Evolutionary conservation across 2,113 vertebrate genomes (phyloP), one percentile per base, ranked within the genome.

Genomic region (Motacilla alba): DNA sequence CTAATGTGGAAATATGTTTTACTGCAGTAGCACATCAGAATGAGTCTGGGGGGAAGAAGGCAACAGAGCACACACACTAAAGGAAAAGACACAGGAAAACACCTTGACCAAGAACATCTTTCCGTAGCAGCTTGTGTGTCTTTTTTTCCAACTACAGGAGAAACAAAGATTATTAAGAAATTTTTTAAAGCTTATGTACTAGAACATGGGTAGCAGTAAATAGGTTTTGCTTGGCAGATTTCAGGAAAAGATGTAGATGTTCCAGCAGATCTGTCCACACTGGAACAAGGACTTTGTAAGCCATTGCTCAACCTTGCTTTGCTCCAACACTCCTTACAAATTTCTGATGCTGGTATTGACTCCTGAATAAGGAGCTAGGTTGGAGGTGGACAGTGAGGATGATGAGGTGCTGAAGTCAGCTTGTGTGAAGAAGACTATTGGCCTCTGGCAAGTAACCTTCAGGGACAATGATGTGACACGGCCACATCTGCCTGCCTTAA

Each of bases 1-100:
- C 49, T 73, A 13, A 6, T 10, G 13, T 68, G n/a, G 73, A 56
- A 52, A 13, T 50, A 8, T 0, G 0, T 53, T 33, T 4, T 10
- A 23, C 47, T 60, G 60, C 41, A 55, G 35, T n/a, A 35, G 74
- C 46, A 41, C 15, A 10, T 50, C 41, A 49, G 44, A 44, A 11
- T 27, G n/a, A 4, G 2, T 23, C 2, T 7, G 43, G 24, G 43
- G 6, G 8, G 7, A 0, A 18, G 13, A 60, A 68, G 56, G 28
- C 39, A 66, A 17, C 28, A 20, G 31, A 87, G 28, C 30, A 30
- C 33, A 23, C 13, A 6, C 2, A 5, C 26, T 53, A 3, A 73
- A 83, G 53, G 15, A 60, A 31, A 53, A 58, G 1, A 3, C 27
- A 28, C 20, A 44, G 50, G 52, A 67, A 33, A 76, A 47, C 27